A percentile compares a stretch with the other conserved stretches of the same genome.
phyloP scores from a whole-genome alignment of 2,888 invertebrate genomes.

The Tinea pellionella region DNA sequence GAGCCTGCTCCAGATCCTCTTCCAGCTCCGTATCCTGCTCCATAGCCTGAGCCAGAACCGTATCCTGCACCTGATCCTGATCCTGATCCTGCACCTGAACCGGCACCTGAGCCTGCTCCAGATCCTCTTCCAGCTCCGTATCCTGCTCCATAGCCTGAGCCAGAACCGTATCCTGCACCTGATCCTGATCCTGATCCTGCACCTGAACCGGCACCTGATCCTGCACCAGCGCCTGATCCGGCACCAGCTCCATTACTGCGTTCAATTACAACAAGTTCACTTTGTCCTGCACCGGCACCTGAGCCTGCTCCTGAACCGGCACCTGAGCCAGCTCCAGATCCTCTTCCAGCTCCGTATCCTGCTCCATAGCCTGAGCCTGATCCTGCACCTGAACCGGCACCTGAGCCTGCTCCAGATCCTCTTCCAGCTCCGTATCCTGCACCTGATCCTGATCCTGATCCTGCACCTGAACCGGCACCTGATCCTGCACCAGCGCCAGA shows the following conservation, averaged over 20 bases:
- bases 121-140: conserved; percentile 8
- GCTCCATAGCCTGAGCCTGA: no score
- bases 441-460: conserved; percentile 4
- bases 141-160: background rate
- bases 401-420: background rate
- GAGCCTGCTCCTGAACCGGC: conserved; percentile 9
- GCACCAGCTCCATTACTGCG: background rate
- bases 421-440: no score
- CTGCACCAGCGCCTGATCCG: background rate
- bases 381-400: background rate
- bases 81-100: background rate
- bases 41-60: background rate
- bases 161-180: conserved; percentile 3
- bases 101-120: background rate
- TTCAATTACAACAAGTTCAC: background rate
- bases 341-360: no score
- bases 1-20: no score
- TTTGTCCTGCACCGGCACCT: conserved; percentile 3
- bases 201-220: background rate
- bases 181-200: conserved; percentile 1
- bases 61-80: background rate
- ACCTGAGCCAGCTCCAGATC: no score
- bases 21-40: background rate
- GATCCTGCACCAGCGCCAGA: no score
- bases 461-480: conserved; percentile 7